Base-by-base conservation (phyloP, 2,113 vertebrate species). In the Dipodomys spectabilis region DNA sequence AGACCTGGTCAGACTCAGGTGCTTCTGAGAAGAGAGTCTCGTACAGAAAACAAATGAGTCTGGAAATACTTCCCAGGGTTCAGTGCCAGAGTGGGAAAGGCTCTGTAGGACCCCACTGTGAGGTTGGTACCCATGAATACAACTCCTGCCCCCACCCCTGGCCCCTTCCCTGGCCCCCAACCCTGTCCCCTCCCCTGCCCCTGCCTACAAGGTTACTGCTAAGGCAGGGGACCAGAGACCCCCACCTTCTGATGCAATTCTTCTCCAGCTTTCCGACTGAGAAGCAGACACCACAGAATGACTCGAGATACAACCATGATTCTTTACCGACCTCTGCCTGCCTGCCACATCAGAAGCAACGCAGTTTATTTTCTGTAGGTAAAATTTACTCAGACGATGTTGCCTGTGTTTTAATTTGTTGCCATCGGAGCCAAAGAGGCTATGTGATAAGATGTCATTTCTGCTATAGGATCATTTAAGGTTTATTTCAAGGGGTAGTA, bases 1-100 rank as follows among this genome's bases (percentile, higher is more conserved):
- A 96, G 96, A 89, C 98, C 98, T 72, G 99, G 98, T 62, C 98
- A 99, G 96, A 97, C 96, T 96, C 98, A 90, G 98, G 98, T 97
- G 98, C 98, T 96, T 99, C 98, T 95, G 98, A 99, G 98, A 99
- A 98, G 0, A 98, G 94, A 78, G 98, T 98, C 35, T 85, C 97
- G 62, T 98, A 98, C 91, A 93, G 98, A 96, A 98, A 98, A 97
- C 98, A 99, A 96, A 94, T 94, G 80, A 97, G 99, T 97, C 94
- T 97, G 88, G 94, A 98, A 44, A 49, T 80, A 95, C 98, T 98
- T 95, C 98, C 98, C 95, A 91, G 98, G 98, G 89, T 98, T 98
- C 98, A 98, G 86, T 98, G 98, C 95, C 98, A 95, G 84, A 98
- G 98, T 96, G 93, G 67, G 74, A 97, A 96, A 86, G 99, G 98